Evolutionary conservation across 2,888 invertebrate species (phyloP).

Genomic region (Xestia ashworthii): DNA sequence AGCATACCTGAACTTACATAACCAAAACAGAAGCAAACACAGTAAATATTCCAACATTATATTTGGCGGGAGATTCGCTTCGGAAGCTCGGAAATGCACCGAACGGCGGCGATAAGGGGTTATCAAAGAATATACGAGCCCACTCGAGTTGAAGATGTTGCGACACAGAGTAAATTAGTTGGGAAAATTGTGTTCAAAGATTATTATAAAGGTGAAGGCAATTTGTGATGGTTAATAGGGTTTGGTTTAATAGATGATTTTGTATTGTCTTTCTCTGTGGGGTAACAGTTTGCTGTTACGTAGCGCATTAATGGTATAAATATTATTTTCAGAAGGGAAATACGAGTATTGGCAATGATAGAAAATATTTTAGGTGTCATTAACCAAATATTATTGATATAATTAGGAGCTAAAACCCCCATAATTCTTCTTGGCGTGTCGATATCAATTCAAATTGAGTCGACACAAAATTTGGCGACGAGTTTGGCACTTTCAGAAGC

Average conservation of each 20-base stretch:
- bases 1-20: constrained; percentile 26
- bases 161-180: constrained; percentile 60
- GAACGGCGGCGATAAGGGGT: constrained; percentile 77
- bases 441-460: no score
- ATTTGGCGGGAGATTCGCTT: constrained; percentile 59
- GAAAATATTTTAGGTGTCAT: not conserved
- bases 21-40: constrained; percentile 52
- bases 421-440: no score
- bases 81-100: constrained; percentile 71
- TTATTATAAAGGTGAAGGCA: constrained; percentile 46
- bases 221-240: constrained; percentile 48
- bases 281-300: not conserved
- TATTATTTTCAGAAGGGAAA: not conserved
- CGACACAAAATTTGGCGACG: no score
- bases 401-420: not conserved
- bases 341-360: no score
- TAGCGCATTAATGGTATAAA: not conserved
- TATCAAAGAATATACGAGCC: constrained; percentile 80
- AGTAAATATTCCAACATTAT: constrained; percentile 51
- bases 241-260: constrained; percentile 7
- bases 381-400: not conserved
- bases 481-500: no score
- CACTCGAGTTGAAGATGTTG: constrained; percentile 57
- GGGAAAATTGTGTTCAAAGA: constrained; percentile 50
- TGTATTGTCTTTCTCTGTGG: constrained; percentile 8